Conservation (phyloP, 2,113 vertebrate genomes). For the Melanerpes aurifrons region DNA sequence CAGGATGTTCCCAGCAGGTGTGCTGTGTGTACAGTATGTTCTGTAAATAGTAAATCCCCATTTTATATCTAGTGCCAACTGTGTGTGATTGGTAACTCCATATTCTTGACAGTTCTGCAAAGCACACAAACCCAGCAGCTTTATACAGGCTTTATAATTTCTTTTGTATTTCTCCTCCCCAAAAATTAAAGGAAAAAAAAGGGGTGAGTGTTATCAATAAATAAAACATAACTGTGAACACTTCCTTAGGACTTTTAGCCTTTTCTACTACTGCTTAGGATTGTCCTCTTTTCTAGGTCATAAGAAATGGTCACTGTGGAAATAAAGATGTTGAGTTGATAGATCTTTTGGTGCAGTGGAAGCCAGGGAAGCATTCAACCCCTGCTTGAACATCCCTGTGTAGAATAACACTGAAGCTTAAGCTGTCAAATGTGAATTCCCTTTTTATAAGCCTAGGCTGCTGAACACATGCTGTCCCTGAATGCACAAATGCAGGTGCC, state of each 20-base stretch:
- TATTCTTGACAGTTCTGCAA: slow-evolving; percentile 12
- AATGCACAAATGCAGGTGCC: neutral
- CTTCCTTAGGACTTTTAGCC: neutral
- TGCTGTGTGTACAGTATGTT: neutral
- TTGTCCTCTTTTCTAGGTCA: neutral
- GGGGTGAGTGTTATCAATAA: neutral
- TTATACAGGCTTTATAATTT: neutral
- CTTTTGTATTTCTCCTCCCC: neutral
- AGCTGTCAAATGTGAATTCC: neutral
- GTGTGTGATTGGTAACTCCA: neutral
- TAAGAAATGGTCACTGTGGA: slow-evolving; percentile 15
- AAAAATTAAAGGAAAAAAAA: neutral
- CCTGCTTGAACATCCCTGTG: neutral
- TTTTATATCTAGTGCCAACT: neutral
- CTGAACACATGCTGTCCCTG: neutral
- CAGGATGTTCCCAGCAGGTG: neutral
- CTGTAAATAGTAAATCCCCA: slow-evolving; percentile 19
- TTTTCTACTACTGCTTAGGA: neutral
- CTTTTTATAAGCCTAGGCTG: neutral
- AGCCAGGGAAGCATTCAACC: neutral
- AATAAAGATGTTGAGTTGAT: neutral
- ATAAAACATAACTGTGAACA: neutral
- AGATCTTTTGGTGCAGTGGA: neutral
- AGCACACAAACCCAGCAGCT: neutral
- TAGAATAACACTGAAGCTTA: neutral